Base-by-base conservation (phyloP, 2,888 invertebrate genomes). In the Athripsodes cinereus region DNA sequence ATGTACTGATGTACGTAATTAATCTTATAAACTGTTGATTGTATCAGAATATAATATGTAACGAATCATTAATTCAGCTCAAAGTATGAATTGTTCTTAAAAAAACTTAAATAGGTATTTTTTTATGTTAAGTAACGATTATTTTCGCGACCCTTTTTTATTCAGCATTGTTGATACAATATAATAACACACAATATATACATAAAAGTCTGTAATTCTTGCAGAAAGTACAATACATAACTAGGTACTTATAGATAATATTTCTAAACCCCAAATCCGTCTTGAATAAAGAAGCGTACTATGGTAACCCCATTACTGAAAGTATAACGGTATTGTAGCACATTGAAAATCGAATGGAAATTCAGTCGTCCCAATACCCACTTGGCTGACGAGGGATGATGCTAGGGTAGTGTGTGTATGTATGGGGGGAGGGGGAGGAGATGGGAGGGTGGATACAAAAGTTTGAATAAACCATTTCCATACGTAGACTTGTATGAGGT, bases 391-490 rank as follows among this genome's bases (percentile, higher is more conserved):
- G n/a, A n/a, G n/a, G n/a, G n/a, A n/a, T n/a, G n/a, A n/a, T n/a
- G n/a, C n/a, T n/a, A n/a, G n/a, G n/a, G n/a, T n/a, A n/a, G n/a
- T n/a, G n/a, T n/a, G n/a, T n/a, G n/a, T n/a, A n/a, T n/a, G n/a
- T n/a, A 16, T 40, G 13, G 40, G 40, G 40, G 40, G n/a, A 40
- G 8, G 3, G 40, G 40, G 40, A 13, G 52, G 57, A 49, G 61
- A n/a, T n/a, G n/a, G n/a, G n/a, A n/a, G n/a, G n/a, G n/a, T n/a
- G n/a, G n/a, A n/a, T 61, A 59, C 61, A 59, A 63, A 61, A 63
- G 58, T 61, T 61, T 63, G 63, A 63, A 63, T 63, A 63, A 61
- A 63, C 61, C 61, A 61, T 63, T 63, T 61, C 63, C 59, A 63
- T 61, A 61, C 47, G 58, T 59, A 54, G 57, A 55, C 62, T 57